These are phyloP conservation scores for Branchellion lobata DNA, from an alignment of 2,888 invertebrate genomes.

Conservation along the genomic window DNA sequence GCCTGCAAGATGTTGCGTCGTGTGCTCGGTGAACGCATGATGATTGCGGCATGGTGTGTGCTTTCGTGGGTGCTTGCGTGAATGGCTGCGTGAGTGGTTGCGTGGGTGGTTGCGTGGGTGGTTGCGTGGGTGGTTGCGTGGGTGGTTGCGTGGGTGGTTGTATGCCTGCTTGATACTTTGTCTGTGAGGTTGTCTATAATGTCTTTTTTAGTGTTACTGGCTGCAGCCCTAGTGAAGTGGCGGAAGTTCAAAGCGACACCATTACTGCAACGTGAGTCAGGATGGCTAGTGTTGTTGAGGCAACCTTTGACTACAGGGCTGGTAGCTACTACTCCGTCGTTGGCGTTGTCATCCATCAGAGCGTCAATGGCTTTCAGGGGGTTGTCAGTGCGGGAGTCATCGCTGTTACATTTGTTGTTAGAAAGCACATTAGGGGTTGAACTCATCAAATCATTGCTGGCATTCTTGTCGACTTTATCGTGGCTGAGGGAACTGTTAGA, in stretches of 20 bases:
- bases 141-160: too few species aligned
- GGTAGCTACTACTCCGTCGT: neutral
- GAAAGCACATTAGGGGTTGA: neutral
- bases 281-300: neutral
- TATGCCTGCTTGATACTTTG: too few species aligned
- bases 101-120: neutral
- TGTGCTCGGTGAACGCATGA: constrained; percentile 6
- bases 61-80: neutral
- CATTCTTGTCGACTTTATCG: neutral
- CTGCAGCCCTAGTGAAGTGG: neutral
- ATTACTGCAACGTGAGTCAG: neutral
- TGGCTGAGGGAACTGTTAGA: constrained; percentile 4
- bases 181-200: too few species aligned
- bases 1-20: neutral
- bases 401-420: neutral
- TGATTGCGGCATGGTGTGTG: neutral
- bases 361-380: neutral
- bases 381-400: neutral
- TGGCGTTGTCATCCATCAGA: neutral
- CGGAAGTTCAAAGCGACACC: neutral
- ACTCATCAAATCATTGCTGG: neutral
- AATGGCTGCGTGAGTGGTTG: neutral
- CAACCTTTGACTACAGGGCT: neutral
- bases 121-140: neutral
- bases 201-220: too few species aligned